These are phyloP conservation scores for Coranthus polyacanthus DNA, from an alignment of 2,797 vertebrate species.

Conservation along the genomic window DNA sequence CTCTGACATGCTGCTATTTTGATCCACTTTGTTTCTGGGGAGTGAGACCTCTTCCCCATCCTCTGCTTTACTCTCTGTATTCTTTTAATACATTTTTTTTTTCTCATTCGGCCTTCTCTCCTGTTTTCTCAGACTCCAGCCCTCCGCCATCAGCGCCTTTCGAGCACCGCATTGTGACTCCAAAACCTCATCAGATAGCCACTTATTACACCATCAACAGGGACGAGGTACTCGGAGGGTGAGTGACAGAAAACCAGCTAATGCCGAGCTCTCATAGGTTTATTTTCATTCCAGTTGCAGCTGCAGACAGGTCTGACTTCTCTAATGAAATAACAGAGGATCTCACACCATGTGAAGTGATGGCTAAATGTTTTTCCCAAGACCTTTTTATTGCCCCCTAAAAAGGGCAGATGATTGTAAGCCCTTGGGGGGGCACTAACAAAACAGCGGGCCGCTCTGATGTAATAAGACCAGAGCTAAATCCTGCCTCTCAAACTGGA, in stretches of 20 bases:
- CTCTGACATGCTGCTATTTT: conserved; percentile 64
- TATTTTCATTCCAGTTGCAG: conserved; percentile 33
- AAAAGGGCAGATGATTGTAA: conserved; percentile 44
- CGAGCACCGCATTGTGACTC: conserved; percentile 92
- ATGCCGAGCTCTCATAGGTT: not conserved
- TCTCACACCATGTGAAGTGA: conserved; percentile 28
- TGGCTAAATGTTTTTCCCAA: conserved; percentile 46
- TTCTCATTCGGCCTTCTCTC: conserved; percentile 58
- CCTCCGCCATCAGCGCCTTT: conserved; percentile 91
- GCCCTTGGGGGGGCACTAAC: conserved; percentile 22
- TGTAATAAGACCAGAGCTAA: conserved; percentile 58
- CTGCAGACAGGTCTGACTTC: not conserved
- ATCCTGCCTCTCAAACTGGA: conserved; percentile 59
- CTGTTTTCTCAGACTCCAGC: conserved; percentile 80
- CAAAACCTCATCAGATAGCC: conserved; percentile 89
- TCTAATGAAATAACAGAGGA: conserved; percentile 53
- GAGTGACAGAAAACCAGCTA: conserved; percentile 66
- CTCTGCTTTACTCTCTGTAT: conserved; percentile 2
- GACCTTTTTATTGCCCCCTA: conserved; percentile 40
- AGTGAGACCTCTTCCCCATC: conserved; percentile 6
- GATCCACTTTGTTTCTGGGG: conserved; percentile 66
- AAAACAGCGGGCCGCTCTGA: conserved; percentile 50
- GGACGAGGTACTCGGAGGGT: conserved; percentile 94
- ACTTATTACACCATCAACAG: conserved; percentile 90
- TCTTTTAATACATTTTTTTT: not conserved